phyloP scores from a whole-genome alignment of 2,888 invertebrate genomes.

The Dugesia japonica region DNA sequence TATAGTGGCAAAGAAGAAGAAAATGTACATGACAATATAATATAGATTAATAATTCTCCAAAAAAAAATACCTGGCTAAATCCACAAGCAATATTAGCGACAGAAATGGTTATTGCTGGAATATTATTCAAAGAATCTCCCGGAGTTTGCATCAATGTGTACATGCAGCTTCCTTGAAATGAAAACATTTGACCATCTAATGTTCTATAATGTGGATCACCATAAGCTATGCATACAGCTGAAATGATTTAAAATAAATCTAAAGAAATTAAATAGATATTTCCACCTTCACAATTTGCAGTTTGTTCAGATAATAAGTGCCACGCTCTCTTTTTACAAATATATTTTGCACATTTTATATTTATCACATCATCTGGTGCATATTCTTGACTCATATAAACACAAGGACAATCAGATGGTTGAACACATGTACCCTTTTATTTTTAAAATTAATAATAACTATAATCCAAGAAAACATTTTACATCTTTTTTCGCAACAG shows the following conservation, averaged over 20 bases:
- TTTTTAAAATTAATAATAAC: background rate
- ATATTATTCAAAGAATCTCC: conserved; percentile 17
- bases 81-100: conserved; percentile 70
- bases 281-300: conserved; percentile 30
- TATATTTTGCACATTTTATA: conserved; percentile 17
- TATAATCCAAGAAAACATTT: background rate
- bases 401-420: conserved; percentile 39
- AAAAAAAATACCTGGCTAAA: conserved; percentile 44
- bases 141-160: conserved; percentile 55
- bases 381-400: conserved; percentile 52
- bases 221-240: conserved; percentile 68
- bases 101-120: conserved; percentile 56
- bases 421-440: conserved; percentile 38
- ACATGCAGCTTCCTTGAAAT: conserved; percentile 74
- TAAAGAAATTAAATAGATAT: background rate
- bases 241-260: conserved; percentile 43
- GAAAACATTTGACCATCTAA: conserved; percentile 69
- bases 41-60: too few species aligned
- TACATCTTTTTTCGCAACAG: conserved; percentile 30
- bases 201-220: conserved; percentile 72
- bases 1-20: too few species aligned
- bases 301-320: background rate
- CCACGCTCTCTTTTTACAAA: conserved; percentile 29
- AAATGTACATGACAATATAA: too few species aligned
- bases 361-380: conserved; percentile 58